A percentile compares a stretch with the other conserved stretches of the same genome.
Conservation (phyloP, 2,797 vertebrate genomes). For the Oreonectes daqikongensis region DNA sequence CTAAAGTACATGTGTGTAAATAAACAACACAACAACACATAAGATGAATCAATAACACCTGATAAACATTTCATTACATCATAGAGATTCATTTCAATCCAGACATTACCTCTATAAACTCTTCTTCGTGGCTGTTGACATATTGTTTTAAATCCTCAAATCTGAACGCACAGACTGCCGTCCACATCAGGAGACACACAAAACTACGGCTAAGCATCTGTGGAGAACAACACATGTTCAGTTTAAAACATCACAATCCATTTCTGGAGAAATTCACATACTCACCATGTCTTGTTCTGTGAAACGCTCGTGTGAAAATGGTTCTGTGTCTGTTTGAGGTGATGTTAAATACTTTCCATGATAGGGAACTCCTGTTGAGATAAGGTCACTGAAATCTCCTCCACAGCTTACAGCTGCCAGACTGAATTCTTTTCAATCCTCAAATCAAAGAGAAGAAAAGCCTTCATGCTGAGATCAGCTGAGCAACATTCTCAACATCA, state of each 20-base stretch:
- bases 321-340: neutral
- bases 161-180: slow-evolving; percentile 1
- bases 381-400: slow-evolving; percentile 20
- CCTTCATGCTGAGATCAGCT: slow-evolving; percentile 18
- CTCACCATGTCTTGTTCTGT: too few species aligned
- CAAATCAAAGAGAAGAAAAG: slow-evolving; percentile 1
- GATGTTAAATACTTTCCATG: slow-evolving; percentile 38
- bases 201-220: slow-evolving; percentile 44
- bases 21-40: neutral
- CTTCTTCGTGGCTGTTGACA: slow-evolving; percentile 46
- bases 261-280: neutral
- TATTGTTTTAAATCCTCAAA: slow-evolving; percentile 33
- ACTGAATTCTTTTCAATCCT: slow-evolving; percentile 10
- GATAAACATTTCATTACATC: neutral
- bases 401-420: slow-evolving; percentile 18
- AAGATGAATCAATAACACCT: neutral
- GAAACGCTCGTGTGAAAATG: neutral
- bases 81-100: neutral
- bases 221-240: neutral
- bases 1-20: neutral
- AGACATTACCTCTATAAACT: slow-evolving; percentile 49
- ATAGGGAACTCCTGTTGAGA: slow-evolving; percentile 15
- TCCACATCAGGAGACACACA: slow-evolving; percentile 30
- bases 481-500: slow-evolving; percentile 14
- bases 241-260: neutral